A percentile compares a stretch with the other conserved stretches of the same genome.
phyloP scores from a whole-genome alignment of 2,797 vertebrate species.

The Micromesistius poutassou region DNA sequence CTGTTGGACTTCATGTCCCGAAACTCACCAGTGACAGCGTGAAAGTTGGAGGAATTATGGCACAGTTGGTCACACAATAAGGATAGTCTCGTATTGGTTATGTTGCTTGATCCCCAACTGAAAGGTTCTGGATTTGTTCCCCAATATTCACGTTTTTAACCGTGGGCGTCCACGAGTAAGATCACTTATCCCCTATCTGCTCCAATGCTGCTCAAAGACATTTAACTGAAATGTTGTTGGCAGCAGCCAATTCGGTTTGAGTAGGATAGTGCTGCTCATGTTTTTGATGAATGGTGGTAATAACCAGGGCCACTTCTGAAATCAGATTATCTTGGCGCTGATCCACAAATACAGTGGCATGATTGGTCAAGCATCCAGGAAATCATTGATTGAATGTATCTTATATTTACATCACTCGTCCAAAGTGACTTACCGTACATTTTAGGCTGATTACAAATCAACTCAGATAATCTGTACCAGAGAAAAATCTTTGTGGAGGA shows the following conservation, averaged over 20 bases:
- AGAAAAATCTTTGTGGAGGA: not conserved
- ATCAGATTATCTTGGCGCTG: conserved; percentile 6
- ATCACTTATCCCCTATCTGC: no score
- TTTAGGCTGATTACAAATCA: not conserved
- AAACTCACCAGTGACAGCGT: no score
- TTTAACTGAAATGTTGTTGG: not conserved
- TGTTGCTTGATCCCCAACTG: no score
- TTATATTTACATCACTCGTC: not conserved
- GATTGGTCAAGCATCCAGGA: conserved; percentile 8
- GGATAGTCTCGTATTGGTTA: no score
- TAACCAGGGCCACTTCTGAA: conserved; percentile 3
- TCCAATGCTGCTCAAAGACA: no score
- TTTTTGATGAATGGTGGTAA: conserved; percentile 14
- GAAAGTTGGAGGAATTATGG: no score
- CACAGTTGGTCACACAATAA: no score
- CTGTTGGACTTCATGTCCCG: no score
- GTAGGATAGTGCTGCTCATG: conserved; percentile 8
- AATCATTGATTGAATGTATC: not conserved
- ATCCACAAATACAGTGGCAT: not conserved
- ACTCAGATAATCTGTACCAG: not conserved
- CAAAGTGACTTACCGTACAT: not conserved
- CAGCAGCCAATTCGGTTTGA: not conserved
- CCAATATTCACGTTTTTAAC: no score
- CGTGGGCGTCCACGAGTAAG: no score
- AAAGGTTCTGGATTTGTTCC: no score